Percentiles rank a stretch among this genome's conserved stretches.
These are phyloP conservation scores for Crocallis elinguaria DNA, from an alignment of 2,888 invertebrate genomes.

Conservation along the genomic window DNA sequence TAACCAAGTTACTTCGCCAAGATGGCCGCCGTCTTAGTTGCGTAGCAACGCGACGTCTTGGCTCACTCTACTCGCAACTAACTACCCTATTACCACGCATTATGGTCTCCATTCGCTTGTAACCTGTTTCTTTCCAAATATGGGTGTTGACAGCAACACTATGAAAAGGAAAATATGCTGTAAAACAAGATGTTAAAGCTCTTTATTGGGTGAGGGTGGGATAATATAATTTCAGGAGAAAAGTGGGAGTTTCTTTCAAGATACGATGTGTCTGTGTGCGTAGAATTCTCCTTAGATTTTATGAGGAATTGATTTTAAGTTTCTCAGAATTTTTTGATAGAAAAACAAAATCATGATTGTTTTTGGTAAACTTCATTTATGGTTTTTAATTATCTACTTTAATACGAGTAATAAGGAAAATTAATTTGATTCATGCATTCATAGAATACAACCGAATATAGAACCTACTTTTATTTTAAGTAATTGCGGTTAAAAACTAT, in stretches of 20 bases:
- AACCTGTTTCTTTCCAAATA: slow-evolving; percentile 31
- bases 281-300: not conserved
- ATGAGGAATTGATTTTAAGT: not conserved
- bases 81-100: slow-evolving; percentile 41
- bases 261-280: not conserved
- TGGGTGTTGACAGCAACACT: slow-evolving; percentile 33
- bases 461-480: too few relatives aligned
- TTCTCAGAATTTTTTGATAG: too few relatives aligned
- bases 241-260: slow-evolving; percentile 19
- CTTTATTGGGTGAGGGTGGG: slow-evolving; percentile 29
- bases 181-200: slow-evolving; percentile 31
- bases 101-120: slow-evolving; percentile 36
- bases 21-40: slow-evolving; percentile 72
- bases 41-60: slow-evolving; percentile 65
- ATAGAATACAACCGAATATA: too few relatives aligned
- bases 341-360: too few relatives aligned
- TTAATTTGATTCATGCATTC: too few relatives aligned
- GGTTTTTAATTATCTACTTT: too few relatives aligned
- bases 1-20: slow-evolving; percentile 66
- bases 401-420: too few relatives aligned
- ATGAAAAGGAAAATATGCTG: slow-evolving; percentile 38
- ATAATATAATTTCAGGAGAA: slow-evolving; percentile 29
- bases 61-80: slow-evolving; percentile 37
- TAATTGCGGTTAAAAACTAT: too few relatives aligned
- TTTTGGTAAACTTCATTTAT: too few relatives aligned